Percentiles rank a stretch among this genome's conserved stretches.
phyloP scores from a whole-genome alignment of 2,113 vertebrate species.

The Poicephalus meyeri region DNA sequence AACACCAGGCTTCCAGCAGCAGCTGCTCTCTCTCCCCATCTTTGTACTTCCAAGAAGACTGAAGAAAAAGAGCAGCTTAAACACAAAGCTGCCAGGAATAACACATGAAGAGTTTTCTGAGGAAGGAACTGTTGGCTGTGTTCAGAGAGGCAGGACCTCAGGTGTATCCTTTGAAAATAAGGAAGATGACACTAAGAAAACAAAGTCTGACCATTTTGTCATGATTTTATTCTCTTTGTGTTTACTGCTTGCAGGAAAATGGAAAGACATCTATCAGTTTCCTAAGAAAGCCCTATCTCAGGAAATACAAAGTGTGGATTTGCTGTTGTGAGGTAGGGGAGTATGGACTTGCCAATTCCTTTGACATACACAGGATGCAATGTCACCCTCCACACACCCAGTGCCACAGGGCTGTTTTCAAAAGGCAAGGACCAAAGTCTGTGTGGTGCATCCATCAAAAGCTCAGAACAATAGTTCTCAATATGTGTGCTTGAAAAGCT shows the following conservation, averaged over 20 bases:
- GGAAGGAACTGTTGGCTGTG: neutral
- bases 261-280: neutral
- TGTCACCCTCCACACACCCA: neutral
- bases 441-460: neutral
- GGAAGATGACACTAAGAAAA: neutral
- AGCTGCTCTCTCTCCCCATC: neutral
- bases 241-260: neutral
- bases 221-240: neutral
- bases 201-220: neutral
- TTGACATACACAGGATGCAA: neutral
- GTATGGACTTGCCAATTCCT: neutral
- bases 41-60: accelerated
- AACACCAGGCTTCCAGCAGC: neutral
- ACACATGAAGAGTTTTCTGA: neutral
- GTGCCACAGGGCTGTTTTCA: neutral
- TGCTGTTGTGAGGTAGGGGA: neutral
- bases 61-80: neutral
- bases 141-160: neutral
- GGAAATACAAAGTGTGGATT: neutral
- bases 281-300: neutral
- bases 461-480: neutral
- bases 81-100: neutral
- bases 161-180: neutral
- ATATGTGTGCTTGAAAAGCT: neutral
- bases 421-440: neutral